These are phyloP conservation scores for Grapholita molesta DNA, from an alignment of 1,140 invertebrate genomes.

Conservation along the genomic window DNA sequence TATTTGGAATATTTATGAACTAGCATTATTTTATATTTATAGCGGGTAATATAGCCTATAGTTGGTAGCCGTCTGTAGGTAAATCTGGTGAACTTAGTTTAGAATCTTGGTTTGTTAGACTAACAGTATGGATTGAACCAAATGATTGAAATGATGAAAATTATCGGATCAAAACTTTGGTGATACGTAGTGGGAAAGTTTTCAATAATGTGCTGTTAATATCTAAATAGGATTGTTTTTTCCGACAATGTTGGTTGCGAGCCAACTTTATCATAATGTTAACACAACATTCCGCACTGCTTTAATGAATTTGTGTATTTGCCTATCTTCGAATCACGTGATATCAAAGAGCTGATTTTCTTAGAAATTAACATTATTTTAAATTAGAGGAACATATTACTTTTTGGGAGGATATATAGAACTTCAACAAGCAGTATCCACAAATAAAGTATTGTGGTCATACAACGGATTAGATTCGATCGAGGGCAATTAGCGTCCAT, in stretches of 20 bases:
- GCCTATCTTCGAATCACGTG: constrained; percentile 6
- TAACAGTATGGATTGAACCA: neutral
- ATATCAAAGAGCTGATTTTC: neutral
- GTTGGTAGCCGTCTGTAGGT: too few relatives aligned
- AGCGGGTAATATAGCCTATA: too few relatives aligned
- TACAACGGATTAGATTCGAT: neutral
- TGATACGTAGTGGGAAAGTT: neutral
- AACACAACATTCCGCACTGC: neutral
- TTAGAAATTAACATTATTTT: neutral
- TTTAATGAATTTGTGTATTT: constrained; percentile 4
- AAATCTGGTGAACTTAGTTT: too few relatives aligned
- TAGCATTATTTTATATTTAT: too few relatives aligned
- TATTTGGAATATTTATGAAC: constrained; percentile 44
- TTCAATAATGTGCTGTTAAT: neutral
- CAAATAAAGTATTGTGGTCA: neutral
- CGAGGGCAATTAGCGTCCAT: constrained; percentile 39
- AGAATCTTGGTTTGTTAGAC: neutral
- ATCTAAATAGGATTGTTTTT: neutral
- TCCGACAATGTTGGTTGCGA: neutral
- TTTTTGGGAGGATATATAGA: too few relatives aligned
- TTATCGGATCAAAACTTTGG: neutral
- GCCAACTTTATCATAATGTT: constrained; percentile 9
- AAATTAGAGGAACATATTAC: too few relatives aligned
- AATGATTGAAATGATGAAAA: neutral
- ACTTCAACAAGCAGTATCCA: too few relatives aligned